phyloP scores from a whole-genome alignment of 2,888 invertebrate species.

The Drosophila suboccidentalis region DNA sequence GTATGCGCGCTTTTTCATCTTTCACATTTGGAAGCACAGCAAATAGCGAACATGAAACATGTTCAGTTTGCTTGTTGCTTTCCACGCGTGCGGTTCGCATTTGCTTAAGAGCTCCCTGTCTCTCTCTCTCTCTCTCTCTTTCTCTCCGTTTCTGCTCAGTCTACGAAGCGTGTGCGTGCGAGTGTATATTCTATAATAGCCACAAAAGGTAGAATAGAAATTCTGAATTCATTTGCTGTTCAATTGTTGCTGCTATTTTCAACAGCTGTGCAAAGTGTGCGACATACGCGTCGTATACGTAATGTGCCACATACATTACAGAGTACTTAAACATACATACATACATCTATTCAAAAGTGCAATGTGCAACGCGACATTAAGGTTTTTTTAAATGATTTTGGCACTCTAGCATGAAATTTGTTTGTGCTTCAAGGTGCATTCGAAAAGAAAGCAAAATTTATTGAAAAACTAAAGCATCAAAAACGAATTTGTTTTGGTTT shows the following conservation, averaged over 20 bases:
- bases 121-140: not conserved
- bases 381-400: conserved; percentile 38
- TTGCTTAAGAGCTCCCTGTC: conserved; percentile 18
- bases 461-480: not conserved
- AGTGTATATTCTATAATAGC: conserved; percentile 31
- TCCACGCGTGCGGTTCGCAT: conserved; percentile 77
- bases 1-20: conserved; percentile 67
- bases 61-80: conserved; percentile 83
- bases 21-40: conserved; percentile 64
- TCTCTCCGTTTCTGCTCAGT: not conserved
- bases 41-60: conserved; percentile 78
- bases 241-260: conserved; percentile 58
- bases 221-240: conserved; percentile 46
- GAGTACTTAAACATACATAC: conserved; percentile 12
- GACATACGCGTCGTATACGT: conserved; percentile 69
- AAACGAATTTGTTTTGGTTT: not conserved
- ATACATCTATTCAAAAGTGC: too few relatives aligned
- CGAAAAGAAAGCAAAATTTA: conserved; percentile 5
- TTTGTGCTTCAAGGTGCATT: conserved; percentile 49
- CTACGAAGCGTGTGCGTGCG: conserved; percentile 12
- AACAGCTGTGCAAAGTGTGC: conserved; percentile 72
- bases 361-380: conserved; percentile 29
- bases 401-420: conserved; percentile 52
- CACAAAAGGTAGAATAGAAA: conserved; percentile 67
- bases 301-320: conserved; percentile 41